These are phyloP conservation scores for Ceratotherium simum DNA, from an alignment of 2,113 vertebrate species.

Conservation along the genomic window DNA sequence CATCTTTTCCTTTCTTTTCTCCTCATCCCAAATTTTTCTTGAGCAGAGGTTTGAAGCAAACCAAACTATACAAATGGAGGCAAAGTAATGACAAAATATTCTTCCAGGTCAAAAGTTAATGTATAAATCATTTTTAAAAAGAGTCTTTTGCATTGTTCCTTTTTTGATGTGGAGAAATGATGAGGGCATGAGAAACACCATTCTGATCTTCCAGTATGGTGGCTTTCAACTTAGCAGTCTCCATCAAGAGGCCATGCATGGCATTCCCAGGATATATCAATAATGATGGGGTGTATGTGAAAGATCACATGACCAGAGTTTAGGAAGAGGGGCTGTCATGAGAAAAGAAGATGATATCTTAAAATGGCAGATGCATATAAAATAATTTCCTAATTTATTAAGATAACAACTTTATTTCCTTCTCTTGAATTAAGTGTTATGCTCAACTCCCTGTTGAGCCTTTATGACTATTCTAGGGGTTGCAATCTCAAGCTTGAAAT, in stretches of 20 bases:
- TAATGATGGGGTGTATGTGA: background rate
- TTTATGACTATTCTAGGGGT: background rate
- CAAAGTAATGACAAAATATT: background rate
- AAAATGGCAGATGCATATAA: background rate
- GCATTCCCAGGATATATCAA: background rate
- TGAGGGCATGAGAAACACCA: background rate
- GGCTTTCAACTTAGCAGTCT: background rate
- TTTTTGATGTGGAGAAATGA: background rate
- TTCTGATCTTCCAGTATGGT: background rate
- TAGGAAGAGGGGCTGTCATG: background rate
- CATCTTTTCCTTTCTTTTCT: background rate
- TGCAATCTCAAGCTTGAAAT: background rate
- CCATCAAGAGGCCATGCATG: background rate
- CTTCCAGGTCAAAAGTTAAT: background rate
- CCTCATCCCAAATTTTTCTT: background rate
- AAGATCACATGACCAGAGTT: background rate
- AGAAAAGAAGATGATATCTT: background rate
- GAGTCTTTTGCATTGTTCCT: background rate
- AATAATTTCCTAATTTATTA: background rate
- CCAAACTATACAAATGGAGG: background rate
- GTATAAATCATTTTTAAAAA: background rate
- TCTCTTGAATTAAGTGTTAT: background rate
- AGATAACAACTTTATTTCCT: background rate
- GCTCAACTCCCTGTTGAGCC: background rate
- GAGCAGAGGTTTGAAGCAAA: background rate